A percentile compares a stretch with the other conserved stretches of the same genome.
Conservation (phyloP, 2,888 invertebrate species). For the Amiota mariae region DNA sequence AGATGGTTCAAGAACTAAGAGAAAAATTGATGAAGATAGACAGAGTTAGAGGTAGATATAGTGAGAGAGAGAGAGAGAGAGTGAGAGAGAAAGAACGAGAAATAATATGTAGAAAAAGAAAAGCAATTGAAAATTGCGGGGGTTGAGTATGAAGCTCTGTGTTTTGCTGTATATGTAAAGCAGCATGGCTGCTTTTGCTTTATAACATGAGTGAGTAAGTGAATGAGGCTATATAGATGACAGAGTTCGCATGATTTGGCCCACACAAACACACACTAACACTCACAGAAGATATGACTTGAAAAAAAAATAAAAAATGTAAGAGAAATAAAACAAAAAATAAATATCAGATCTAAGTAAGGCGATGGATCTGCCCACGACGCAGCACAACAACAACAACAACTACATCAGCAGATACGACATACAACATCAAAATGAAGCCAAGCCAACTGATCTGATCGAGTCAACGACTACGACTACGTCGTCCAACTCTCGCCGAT, state of each 20-base stretch:
- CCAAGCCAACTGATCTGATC: slow-evolving; percentile 51
- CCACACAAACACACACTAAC: slow-evolving; percentile 37
- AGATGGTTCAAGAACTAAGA: slow-evolving; percentile 31
- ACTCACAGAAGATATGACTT: too few species aligned
- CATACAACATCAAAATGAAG: slow-evolving; percentile 43
- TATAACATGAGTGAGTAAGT: not conserved
- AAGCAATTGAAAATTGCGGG: slow-evolving; percentile 47
- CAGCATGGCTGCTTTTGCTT: slow-evolving; percentile 29
- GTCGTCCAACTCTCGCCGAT: slow-evolving; percentile 19
- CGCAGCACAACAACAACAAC: slow-evolving; percentile 45
- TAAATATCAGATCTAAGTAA: slow-evolving; percentile 55
- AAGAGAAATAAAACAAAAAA: slow-evolving; percentile 14
- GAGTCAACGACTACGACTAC: slow-evolving; percentile 34
- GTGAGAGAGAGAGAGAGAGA: too few species aligned
- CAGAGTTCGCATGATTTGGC: slow-evolving; percentile 39
- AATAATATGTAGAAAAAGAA: slow-evolving; percentile 31
- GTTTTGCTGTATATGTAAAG: slow-evolving; percentile 22
- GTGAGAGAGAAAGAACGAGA: not conserved
- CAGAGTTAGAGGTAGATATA: too few species aligned
- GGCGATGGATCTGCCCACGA: slow-evolving; percentile 66
- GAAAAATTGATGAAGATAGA: not conserved
- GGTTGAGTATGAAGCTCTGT: slow-evolving; percentile 6
- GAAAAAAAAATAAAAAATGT: slow-evolving; percentile 5
- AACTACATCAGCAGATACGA: slow-evolving; percentile 37
- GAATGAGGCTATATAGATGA: not conserved